Conservation (phyloP, 2,888 invertebrate genomes). For the Marronus borbonicus region DNA sequence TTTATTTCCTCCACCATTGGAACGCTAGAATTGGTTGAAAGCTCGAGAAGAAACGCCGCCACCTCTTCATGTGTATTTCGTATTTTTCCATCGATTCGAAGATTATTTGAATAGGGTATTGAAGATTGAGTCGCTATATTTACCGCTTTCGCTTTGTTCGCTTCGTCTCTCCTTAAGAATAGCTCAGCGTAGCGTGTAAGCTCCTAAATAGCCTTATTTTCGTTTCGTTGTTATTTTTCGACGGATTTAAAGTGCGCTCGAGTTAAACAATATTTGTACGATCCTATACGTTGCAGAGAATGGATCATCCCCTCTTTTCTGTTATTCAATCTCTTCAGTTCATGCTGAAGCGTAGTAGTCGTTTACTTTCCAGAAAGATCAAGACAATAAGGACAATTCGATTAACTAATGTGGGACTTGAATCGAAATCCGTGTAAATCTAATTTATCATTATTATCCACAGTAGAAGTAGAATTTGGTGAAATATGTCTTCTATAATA, state of each 20-base stretch:
- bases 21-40: background rate
- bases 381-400: too few relatives aligned
- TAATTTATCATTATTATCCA: too few relatives aligned
- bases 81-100: background rate
- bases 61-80: background rate
- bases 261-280: background rate
- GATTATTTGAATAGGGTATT: constrained; percentile 6
- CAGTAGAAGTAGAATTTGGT: too few relatives aligned
- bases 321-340: too few relatives aligned
- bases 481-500: too few relatives aligned
- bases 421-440: too few relatives aligned
- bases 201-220: background rate
- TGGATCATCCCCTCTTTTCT: background rate
- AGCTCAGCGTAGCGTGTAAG: background rate
- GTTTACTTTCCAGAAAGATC: too few relatives aligned
- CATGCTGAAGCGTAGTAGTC: too few relatives aligned
- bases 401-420: too few relatives aligned
- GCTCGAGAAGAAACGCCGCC: background rate
- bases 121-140: background rate
- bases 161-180: background rate
- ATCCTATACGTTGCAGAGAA: background rate
- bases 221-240: background rate
- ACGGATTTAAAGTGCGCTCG: background rate
- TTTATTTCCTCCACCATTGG: background rate
- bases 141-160: background rate